A percentile compares a stretch with the other conserved stretches of the same genome.
These are phyloP conservation scores for Chionodraco myersi DNA, from an alignment of 2,113 vertebrate species.

Conservation along the genomic window DNA sequence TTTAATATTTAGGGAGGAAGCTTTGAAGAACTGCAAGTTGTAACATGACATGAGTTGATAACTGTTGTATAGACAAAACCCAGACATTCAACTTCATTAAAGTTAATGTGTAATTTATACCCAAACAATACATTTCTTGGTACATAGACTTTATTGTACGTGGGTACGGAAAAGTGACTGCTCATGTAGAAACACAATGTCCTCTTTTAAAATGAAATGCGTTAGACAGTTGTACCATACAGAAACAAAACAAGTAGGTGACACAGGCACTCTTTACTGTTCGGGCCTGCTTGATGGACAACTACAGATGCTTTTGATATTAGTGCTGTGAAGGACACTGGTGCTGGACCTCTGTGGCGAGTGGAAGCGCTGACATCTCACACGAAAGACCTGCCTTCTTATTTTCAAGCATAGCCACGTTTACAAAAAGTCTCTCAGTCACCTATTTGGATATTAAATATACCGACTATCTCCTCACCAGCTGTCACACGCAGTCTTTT, in stretches of 20 bases:
- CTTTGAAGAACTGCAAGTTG: neutral
- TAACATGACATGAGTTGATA: neutral
- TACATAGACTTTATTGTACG: conserved; percentile 69
- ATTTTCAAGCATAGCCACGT: conserved; percentile 13
- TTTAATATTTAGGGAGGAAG: neutral
- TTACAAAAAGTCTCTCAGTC: conserved; percentile 29
- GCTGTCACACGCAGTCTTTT: conserved; percentile 14
- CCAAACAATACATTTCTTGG: conserved; percentile 71
- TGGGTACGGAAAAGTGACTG: conserved; percentile 61
- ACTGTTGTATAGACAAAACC: neutral
- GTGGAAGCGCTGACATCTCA: conserved; percentile 31
- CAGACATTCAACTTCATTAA: conserved; percentile 21
- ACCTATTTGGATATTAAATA: conserved; percentile 36
- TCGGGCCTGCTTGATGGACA: conserved; percentile 50
- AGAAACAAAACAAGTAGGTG: conserved; percentile 38
- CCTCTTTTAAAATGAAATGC: conserved; percentile 54
- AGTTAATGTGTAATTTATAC: conserved; percentile 76
- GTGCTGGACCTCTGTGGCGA: conserved; percentile 34
- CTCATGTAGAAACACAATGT: conserved; percentile 59
- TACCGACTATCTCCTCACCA: conserved; percentile 18
- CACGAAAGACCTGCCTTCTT: neutral
- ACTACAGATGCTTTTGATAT: conserved; percentile 46
- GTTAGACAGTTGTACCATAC: conserved; percentile 25
- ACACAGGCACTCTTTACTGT: conserved; percentile 39
- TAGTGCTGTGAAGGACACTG: conserved; percentile 41